Evolutionary conservation across 2,113 vertebrate genomes (phyloP).

Genomic region (Forbesichthys agassizii): DNA sequence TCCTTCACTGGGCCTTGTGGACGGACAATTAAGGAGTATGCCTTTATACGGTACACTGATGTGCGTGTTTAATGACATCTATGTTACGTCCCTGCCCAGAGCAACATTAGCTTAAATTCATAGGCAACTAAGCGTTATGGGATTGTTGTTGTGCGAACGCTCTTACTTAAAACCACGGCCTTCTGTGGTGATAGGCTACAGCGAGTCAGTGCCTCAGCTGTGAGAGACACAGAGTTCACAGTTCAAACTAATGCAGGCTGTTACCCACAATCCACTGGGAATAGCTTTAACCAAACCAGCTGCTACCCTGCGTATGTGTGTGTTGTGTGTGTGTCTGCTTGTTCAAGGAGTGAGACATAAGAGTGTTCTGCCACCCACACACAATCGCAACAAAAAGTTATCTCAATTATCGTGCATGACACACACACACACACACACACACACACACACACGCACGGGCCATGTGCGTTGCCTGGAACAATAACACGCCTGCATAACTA

Average conservation of each 20-base stretch:
- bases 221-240: constrained; percentile 43
- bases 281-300: constrained; percentile 41
- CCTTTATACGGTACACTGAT: too few species aligned
- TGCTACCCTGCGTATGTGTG: constrained; percentile 41
- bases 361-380: constrained; percentile 18
- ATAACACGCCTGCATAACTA: too few species aligned
- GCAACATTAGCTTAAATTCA: too few species aligned
- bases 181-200: constrained; percentile 7
- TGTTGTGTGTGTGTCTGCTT: constrained; percentile 9
- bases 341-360: constrained; percentile 36
- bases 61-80: too few species aligned
- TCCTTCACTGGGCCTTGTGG: too few species aligned
- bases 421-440: constrained; percentile 22
- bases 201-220: constrained; percentile 46
- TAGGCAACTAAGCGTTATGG: background rate
- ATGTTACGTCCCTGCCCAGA: too few species aligned
- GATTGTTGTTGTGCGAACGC: background rate
- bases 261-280: constrained; percentile 57
- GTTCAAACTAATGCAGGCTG: constrained; percentile 55
- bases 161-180: background rate
- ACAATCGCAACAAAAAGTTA: background rate
- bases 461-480: too few species aligned
- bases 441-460: constrained; percentile 9
- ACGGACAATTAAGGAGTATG: too few species aligned
- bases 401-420: background rate